A percentile compares a stretch with the other conserved stretches of the same genome.
Conservation (phyloP, 2,113 vertebrate genomes). For the Podiceps cristatus region DNA sequence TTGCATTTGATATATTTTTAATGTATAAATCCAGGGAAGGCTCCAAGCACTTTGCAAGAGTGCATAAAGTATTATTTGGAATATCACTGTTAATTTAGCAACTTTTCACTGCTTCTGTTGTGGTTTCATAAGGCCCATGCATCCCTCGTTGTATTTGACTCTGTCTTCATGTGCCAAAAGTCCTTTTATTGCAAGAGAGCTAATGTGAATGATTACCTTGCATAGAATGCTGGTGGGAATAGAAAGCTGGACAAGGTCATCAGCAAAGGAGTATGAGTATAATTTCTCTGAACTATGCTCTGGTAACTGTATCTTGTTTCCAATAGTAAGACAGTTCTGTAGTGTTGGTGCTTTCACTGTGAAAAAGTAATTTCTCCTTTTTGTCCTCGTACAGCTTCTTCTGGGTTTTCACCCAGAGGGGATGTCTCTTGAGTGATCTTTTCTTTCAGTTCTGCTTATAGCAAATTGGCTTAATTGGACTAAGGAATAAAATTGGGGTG, state of each 20-base stretch:
- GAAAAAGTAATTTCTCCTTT: neutral
- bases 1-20: neutral
- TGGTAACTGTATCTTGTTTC: neutral
- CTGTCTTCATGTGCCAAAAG: neutral
- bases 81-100: neutral
- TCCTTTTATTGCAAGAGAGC: neutral
- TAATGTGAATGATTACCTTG: neutral
- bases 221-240: neutral
- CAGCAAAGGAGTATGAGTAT: neutral
- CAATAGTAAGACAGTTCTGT: neutral
- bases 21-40: neutral
- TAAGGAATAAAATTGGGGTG: neutral
- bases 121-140: neutral
- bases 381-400: neutral
- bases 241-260: neutral
- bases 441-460: neutral
- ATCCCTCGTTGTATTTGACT: neutral
- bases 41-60: neutral
- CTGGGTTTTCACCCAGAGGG: neutral
- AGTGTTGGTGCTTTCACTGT: neutral
- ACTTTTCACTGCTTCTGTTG: neutral
- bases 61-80: neutral
- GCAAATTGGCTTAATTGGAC: neutral
- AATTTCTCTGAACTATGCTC: neutral
- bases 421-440: neutral